Evolutionary conservation across 2,888 invertebrate species (phyloP).

Genomic region (Drosophila nigritarsus): DNA sequence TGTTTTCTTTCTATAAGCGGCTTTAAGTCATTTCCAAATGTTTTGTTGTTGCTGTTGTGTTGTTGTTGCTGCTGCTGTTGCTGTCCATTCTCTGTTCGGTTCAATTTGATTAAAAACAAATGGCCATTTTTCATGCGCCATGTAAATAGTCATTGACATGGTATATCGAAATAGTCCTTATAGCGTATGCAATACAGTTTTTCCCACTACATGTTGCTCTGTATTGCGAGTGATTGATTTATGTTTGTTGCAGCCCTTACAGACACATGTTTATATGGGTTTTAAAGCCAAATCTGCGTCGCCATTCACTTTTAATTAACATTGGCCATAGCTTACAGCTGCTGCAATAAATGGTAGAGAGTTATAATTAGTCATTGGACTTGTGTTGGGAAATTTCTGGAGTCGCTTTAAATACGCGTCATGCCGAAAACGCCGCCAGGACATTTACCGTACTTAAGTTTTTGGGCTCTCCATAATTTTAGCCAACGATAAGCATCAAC

Average conservation of each 20-base stretch:
- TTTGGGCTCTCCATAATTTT: slow-evolving; percentile 60
- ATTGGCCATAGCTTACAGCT: slow-evolving; percentile 48
- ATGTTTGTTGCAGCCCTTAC: slow-evolving; percentile 19
- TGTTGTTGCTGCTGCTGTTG: slow-evolving; percentile 20
- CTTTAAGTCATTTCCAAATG: slow-evolving; percentile 65
- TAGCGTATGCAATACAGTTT: slow-evolving; percentile 24
- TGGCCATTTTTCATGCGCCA: slow-evolving; percentile 71
- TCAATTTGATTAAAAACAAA: slow-evolving; percentile 60
- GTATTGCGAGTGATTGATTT: slow-evolving; percentile 58
- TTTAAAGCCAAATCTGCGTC: slow-evolving; percentile 14
- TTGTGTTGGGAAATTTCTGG: slow-evolving; percentile 34
- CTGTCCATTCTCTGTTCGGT: slow-evolving; percentile 42
- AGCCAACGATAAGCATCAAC: slow-evolving; percentile 69
- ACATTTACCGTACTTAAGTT: slow-evolving; percentile 65
- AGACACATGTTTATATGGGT: slow-evolving; percentile 1
- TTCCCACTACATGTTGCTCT: slow-evolving; percentile 59
- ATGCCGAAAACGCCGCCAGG: slow-evolving; percentile 23
- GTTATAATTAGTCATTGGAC: slow-evolving; percentile 69
- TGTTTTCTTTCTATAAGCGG: slow-evolving; percentile 54
- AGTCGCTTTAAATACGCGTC: slow-evolving; percentile 24
- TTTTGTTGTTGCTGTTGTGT: slow-evolving; percentile 28
- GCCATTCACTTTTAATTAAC: slow-evolving; percentile 57
- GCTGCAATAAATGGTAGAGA: slow-evolving; percentile 49
- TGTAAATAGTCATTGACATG: slow-evolving; percentile 76
- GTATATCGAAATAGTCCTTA: slow-evolving; percentile 35